phyloP scores from a whole-genome alignment of 64 coral and sea anemone species.

The Hydrozoanthus tunicans region DNA sequence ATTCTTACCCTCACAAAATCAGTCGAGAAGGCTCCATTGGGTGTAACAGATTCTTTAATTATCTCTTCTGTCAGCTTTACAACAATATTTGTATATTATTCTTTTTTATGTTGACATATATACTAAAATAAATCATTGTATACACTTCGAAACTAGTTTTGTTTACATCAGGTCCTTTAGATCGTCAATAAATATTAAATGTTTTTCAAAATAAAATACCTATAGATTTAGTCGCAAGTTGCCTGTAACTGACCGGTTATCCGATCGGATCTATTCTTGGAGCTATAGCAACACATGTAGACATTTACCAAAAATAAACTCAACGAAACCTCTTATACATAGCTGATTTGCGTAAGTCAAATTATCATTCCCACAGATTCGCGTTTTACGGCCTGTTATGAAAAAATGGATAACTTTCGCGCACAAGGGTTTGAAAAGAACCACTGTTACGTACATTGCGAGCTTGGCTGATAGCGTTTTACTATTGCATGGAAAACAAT shows the following conservation, averaged over 20 bases:
- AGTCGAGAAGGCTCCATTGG: neutral
- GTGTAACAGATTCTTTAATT: neutral
- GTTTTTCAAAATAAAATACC: conserved; percentile 45
- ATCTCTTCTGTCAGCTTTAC: neutral
- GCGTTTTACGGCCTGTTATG: too few relatives aligned
- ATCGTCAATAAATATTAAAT: conserved; percentile 47
- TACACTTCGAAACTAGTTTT: neutral
- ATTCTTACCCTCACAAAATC: neutral
- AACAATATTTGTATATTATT: conserved; percentile 2
- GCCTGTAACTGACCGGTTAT: neutral
- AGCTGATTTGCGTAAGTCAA: too few relatives aligned
- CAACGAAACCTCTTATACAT: too few relatives aligned
- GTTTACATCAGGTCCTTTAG: neutral
- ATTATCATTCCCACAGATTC: too few relatives aligned
- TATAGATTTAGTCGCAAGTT: neutral
- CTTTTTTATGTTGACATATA: neutral
- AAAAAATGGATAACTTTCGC: too few relatives aligned
- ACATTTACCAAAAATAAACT: neutral
- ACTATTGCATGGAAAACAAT: too few relatives aligned
- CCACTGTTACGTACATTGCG: too few relatives aligned
- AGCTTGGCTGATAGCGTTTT: too few relatives aligned
- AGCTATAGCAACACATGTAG: neutral
- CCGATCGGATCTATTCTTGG: too few relatives aligned
- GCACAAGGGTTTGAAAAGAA: too few relatives aligned
- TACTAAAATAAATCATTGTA: conserved; percentile 58